Percentiles rank a stretch among this genome's conserved stretches.
These are phyloP conservation scores for Campoletis sonorensis DNA, from an alignment of 1,140 invertebrate species.

Conservation along the genomic window DNA sequence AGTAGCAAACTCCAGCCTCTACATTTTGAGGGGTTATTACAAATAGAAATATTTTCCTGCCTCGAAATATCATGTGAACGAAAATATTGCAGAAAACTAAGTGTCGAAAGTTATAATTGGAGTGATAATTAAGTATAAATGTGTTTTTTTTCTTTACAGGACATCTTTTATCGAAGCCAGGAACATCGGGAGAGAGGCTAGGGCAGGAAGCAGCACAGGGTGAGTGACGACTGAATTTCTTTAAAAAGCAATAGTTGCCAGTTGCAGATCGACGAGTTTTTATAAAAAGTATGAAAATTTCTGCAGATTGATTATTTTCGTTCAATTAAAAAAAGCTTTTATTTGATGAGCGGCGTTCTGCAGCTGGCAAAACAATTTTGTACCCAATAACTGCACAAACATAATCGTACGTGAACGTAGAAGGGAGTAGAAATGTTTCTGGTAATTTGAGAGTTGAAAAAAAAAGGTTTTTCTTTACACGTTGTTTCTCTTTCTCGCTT, in stretches of 20 bases:
- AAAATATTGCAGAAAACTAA: not conserved
- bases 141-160: slow-evolving; percentile 62
- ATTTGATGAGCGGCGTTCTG: slow-evolving; percentile 28
- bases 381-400: slow-evolving; percentile 47
- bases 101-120: not conserved
- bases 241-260: slow-evolving; percentile 51
- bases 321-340: not conserved
- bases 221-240: slow-evolving; percentile 66
- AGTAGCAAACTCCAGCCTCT: no score
- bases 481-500: not conserved
- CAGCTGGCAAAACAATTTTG: slow-evolving; percentile 48
- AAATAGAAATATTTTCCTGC: no score
- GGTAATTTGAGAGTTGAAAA: not conserved
- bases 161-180: slow-evolving; percentile 74
- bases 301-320: slow-evolving; percentile 4
- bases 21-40: no score
- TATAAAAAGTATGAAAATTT: slow-evolving; percentile 45
- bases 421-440: slow-evolving; percentile 17
- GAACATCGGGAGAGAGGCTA: slow-evolving; percentile 73
- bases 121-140: slow-evolving; percentile 12
- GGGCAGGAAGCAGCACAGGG: slow-evolving; percentile 75
- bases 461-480: not conserved
- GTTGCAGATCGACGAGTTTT: slow-evolving; percentile 49
- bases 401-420: not conserved
- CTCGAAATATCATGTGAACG: no score